Evolutionary conservation across 2,113 vertebrate genomes (phyloP).

Genomic region (Shinisaurus crocodilurus): DNA sequence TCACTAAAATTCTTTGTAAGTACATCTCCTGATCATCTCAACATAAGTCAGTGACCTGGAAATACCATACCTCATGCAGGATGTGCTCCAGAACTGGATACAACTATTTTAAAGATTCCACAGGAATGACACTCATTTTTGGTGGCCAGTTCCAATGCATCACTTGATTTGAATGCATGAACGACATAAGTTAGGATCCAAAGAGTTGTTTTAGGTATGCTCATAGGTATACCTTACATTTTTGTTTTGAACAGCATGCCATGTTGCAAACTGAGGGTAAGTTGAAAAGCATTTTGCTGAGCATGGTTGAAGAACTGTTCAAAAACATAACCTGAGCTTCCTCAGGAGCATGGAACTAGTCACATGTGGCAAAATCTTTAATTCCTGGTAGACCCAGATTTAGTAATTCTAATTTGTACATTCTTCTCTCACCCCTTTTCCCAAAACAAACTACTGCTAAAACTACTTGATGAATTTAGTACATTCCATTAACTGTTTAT

Average conservation of each 20-base stretch:
- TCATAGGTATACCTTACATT: neutral
- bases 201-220: neutral
- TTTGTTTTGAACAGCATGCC: neutral
- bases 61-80: neutral
- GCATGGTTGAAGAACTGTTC: neutral
- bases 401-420: neutral
- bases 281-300: neutral
- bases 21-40: neutral
- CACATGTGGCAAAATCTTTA: neutral
- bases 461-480: neutral
- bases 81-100: neutral
- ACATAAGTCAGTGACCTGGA: neutral
- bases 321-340: neutral
- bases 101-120: neutral
- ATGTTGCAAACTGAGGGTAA: neutral
- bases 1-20: accelerated
- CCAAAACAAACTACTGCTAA: neutral
- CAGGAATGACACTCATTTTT: neutral
- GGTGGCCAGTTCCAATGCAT: neutral
- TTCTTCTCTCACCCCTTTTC: neutral
- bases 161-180: neutral
- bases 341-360: neutral
- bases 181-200: neutral
- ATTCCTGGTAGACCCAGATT: neutral
- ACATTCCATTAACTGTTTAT: neutral